Conservation (phyloP, 2,797 vertebrate genomes). For the Oceanodroma leucorhoa region DNA sequence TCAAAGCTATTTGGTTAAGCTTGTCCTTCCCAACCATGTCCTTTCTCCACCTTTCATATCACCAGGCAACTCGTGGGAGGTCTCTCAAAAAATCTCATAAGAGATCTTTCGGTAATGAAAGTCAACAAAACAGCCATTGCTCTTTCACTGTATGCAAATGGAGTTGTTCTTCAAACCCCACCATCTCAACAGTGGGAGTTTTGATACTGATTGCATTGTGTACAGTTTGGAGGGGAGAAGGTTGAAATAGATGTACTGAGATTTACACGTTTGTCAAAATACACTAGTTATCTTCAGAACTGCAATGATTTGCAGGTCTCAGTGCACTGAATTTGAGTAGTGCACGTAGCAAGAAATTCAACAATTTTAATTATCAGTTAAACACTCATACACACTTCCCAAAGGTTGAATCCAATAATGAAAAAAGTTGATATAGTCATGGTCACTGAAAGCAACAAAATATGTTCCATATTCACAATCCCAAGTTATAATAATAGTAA, state of each 20-base stretch:
- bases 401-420: background rate
- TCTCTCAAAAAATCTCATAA: background rate
- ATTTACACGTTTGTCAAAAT: background rate
- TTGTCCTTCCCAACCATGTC: background rate
- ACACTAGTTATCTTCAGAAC: background rate
- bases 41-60: background rate
- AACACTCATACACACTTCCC: fast-evolving
- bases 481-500: background rate
- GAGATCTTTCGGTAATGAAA: background rate
- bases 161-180: background rate
- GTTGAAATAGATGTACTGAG: background rate
- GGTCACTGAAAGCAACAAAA: background rate
- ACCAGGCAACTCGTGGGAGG: background rate
- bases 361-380: background rate
- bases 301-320: background rate
- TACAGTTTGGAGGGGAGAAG: fast-evolving
- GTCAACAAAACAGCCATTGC: background rate
- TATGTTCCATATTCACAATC: background rate
- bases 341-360: background rate
- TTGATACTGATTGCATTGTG: background rate
- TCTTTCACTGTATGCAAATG: background rate
- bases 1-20: background rate
- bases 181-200: background rate
- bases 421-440: background rate
- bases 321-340: background rate